Evolutionary conservation across 1,140 invertebrate genomes (phyloP).

Genomic region (Pseudobourletiella spinata): DNA sequence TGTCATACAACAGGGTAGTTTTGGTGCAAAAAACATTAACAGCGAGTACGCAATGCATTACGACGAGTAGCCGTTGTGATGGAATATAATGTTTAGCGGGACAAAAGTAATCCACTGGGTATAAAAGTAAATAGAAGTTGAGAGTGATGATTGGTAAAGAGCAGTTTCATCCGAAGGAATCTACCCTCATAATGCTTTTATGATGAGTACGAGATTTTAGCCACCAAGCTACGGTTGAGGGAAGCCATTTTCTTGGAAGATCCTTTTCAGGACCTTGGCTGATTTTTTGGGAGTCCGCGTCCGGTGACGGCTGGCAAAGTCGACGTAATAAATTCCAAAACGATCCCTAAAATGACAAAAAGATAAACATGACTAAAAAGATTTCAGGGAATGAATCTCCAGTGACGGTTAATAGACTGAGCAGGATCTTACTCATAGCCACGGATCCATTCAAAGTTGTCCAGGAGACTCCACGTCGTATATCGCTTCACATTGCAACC

Average conservation of each 20-base stretch:
- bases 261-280: constrained; percentile 22
- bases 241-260: constrained; percentile 27
- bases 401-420: not conserved
- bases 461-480: constrained; percentile 22
- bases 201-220: not conserved
- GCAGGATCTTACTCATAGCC: constrained; percentile 22
- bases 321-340: constrained; percentile 35
- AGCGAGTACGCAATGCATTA: no score
- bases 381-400: not conserved
- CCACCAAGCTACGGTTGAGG: not conserved
- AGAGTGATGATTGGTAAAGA: no score
- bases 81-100: no score
- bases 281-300: constrained; percentile 41
- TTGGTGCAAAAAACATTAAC: no score
- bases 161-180: no score
- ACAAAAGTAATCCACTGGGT: no score
- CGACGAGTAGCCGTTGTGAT: no score
- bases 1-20: no score
- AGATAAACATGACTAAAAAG: not conserved
- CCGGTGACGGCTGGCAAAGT: constrained; percentile 31
- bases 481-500: constrained; percentile 27
- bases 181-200: no score
- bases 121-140: no score
- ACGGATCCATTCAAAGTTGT: constrained; percentile 63
- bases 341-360: constrained; percentile 23